Conservation (phyloP, 1,140 invertebrate species). For the Akabosia matsudoensis region DNA sequence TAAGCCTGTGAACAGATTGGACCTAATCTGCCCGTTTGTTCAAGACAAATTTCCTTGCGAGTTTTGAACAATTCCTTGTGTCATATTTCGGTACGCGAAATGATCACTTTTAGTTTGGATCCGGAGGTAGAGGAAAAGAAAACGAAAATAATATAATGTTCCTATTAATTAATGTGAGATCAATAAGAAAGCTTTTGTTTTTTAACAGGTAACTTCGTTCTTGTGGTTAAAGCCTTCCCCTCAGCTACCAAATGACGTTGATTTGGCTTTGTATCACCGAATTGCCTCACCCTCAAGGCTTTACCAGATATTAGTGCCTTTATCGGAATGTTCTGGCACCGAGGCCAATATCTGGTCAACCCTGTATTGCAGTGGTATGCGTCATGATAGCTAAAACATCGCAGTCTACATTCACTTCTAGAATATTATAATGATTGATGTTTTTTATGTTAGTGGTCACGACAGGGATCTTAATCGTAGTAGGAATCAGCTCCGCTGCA, state of each 20-base stretch:
- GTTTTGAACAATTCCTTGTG: neutral
- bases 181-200: neutral
- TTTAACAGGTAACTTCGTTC: neutral
- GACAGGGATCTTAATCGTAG: slow-evolving; percentile 19
- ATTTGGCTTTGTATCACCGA: neutral
- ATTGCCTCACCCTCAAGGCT: slow-evolving; percentile 10
- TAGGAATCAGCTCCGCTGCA: slow-evolving; percentile 27
- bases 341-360: slow-evolving; percentile 8
- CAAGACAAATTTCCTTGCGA: no score
- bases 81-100: slow-evolving; percentile 9
- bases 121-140: slow-evolving; percentile 15
- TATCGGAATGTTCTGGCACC: neutral
- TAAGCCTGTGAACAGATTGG: no score
- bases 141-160: neutral
- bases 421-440: neutral
- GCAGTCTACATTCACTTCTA: neutral
- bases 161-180: neutral
- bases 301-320: slow-evolving; percentile 18
- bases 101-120: slow-evolving; percentile 38
- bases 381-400: neutral
- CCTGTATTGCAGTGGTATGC: slow-evolving; percentile 21
- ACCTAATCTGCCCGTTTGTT: no score
- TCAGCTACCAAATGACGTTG: neutral
- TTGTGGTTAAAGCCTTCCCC: neutral
- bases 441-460: slow-evolving; percentile 26